Evolutionary conservation across 1,140 invertebrate genomes (phyloP), one percentile per base, ranked within the genome.

Genomic region (Holcopasites calliopsidis): DNA sequence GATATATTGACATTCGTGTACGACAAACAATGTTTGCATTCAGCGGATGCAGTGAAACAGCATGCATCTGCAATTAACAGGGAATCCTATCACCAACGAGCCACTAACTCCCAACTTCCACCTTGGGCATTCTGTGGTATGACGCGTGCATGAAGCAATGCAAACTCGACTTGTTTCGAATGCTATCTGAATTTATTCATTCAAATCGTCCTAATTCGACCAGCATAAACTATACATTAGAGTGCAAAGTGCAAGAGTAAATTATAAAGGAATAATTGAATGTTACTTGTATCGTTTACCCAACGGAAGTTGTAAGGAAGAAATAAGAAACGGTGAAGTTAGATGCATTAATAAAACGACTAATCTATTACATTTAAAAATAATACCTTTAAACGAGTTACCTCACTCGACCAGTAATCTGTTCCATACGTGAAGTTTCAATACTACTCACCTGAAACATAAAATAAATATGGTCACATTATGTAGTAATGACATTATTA

Each of bases 1-100:
- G 58, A 61, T 61, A 44, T 61, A 47, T 62, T 62, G 31, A 65
- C 62, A 65, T 38, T 49, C 44, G 62, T 18, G 21, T 35, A 35
- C n/a, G 62, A 6, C 62, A 50, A 65, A 62, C 60, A 62, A 62
- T 62, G 40, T 26, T 47, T 10, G 60, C 10, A 62, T 62, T 62
- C 42, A 62, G 42, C 42, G 23, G 60, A 62, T 47, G 42, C 42
- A 31, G 16, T n/a, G 60, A 62, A 47, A 62, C 33, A 62, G 26
- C 60, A 18, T 62, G 60, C 33, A 62, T 62, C 60, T 47, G 18
- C 18, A 62, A 62, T 62, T 62, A 62, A 62, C 42, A 35, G 42
- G n/a, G 42, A 62, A 62, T 61, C 58, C 58, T 61, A 61, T 62
- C 60, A 58, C n/a, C 33, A 58, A 58, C 35, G 57, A 23, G 35